Percentiles rank a stretch among this genome's conserved stretches.
Evolutionary conservation across 2,113 vertebrate species (phyloP).

Genomic region (Oreocharis arfaki): DNA sequence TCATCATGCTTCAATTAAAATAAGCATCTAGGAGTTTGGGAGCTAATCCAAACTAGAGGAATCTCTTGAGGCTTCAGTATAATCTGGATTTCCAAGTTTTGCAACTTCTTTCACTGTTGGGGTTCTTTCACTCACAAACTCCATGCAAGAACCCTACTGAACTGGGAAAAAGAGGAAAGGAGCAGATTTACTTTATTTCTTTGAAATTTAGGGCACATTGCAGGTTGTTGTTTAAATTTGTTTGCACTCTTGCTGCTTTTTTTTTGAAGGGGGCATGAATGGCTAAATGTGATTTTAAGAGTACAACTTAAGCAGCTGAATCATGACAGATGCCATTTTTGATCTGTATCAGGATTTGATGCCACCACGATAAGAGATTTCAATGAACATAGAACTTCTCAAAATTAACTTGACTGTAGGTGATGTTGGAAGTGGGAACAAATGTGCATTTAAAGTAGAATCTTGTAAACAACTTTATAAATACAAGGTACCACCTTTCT

Average conservation of each 20-base stretch:
- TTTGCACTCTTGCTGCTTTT: background rate
- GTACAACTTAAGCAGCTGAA: background rate
- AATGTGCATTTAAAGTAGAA: background rate
- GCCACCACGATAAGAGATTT: background rate
- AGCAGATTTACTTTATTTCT: background rate
- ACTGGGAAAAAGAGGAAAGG: background rate
- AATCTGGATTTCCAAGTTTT: background rate
- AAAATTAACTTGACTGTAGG: background rate
- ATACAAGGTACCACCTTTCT: background rate
- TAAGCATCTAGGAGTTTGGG: background rate
- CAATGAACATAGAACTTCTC: background rate
- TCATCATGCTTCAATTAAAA: background rate
- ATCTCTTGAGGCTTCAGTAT: background rate
- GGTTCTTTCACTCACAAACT: background rate
- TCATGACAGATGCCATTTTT: background rate
- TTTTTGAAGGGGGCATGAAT: background rate
- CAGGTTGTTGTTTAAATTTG: background rate
- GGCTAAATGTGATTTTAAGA: background rate
- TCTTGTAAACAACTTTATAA: background rate
- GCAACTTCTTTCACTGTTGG: background rate
- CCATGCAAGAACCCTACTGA: background rate
- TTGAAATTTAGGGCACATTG: background rate
- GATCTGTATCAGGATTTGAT: background rate
- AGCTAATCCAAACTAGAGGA: background rate
- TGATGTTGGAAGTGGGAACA: background rate